Evolutionary conservation across 1,140 invertebrate genomes (phyloP).

Genomic region (Musca domestica): DNA sequence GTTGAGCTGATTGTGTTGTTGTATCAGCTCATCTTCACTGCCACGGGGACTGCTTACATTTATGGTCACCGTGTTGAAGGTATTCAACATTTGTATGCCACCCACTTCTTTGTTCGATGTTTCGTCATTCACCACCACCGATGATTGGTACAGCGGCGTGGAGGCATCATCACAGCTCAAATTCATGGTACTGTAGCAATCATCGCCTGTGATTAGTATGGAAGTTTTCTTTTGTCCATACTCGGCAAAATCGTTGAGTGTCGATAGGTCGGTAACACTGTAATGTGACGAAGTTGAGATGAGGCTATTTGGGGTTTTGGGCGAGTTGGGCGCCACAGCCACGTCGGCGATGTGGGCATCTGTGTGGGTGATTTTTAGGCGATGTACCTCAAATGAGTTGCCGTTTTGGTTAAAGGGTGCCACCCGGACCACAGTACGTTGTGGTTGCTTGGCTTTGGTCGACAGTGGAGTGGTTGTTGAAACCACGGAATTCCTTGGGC

Average conservation of each 20-base stretch:
- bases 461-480: background rate
- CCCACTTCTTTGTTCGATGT: slow-evolving; percentile 17
- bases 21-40: slow-evolving; percentile 39
- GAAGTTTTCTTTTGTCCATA: slow-evolving; percentile 66
- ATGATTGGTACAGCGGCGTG: slow-evolving; percentile 65
- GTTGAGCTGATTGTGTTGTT: slow-evolving; percentile 48
- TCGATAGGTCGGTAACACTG: slow-evolving; percentile 10
- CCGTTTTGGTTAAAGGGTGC: slow-evolving; percentile 50
- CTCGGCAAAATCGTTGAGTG: slow-evolving; percentile 13
- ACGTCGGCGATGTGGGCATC: slow-evolving; percentile 27
- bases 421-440: slow-evolving; percentile 46
- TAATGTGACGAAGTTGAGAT: slow-evolving; percentile 20
- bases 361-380: slow-evolving; percentile 60
- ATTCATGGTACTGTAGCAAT: slow-evolving; percentile 67
- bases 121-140: slow-evolving; percentile 64
- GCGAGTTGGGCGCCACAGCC: background rate
- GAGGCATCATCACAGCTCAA: slow-evolving; percentile 59
- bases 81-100: slow-evolving; percentile 29
- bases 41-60: slow-evolving; percentile 52
- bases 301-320: background rate
- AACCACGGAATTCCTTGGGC: slow-evolving; percentile 29
- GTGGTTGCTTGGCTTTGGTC: slow-evolving; percentile 23
- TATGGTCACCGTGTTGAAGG: slow-evolving; percentile 60
- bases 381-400: slow-evolving; percentile 56
- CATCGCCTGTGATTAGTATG: slow-evolving; percentile 72